Conservation (phyloP, 64 coral and sea anemone genomes). For the Pocillopora damicornis region DNA sequence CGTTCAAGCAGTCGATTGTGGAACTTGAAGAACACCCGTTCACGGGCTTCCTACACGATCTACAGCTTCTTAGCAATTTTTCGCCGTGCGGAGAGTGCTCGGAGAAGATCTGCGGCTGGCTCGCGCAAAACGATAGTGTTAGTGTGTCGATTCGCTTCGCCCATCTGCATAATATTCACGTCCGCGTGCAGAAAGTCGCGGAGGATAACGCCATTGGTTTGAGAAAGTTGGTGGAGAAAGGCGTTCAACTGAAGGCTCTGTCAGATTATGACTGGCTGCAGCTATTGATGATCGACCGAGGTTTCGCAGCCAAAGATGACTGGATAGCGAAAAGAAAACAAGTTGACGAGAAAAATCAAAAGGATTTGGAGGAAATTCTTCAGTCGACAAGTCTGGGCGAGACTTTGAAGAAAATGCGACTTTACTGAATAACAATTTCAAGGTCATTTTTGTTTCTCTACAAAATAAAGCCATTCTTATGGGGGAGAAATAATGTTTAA, state of each 20-base stretch:
- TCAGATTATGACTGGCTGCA: conserved; percentile 48
- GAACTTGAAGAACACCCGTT: conserved; percentile 1
- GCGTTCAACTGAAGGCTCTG: not conserved
- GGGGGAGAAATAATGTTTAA: not conserved
- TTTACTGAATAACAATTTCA: not conserved
- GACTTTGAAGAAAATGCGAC: conserved; percentile 23
- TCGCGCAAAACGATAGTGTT: conserved; percentile 22
- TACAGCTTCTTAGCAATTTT: conserved; percentile 23
- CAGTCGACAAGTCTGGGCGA: conserved; percentile 29
- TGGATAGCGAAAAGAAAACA: conserved; percentile 50
- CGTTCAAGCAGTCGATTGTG: not conserved
- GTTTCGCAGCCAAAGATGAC: conserved; percentile 41
- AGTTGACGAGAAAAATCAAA: conserved; percentile 38
- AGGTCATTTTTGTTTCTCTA: not conserved
- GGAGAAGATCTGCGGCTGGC: conserved; percentile 28
- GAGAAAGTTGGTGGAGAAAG: conserved; percentile 29
- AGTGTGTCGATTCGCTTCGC: conserved; percentile 42
- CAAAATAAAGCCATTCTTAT: not conserved
- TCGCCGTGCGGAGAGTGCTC: conserved; percentile 23
- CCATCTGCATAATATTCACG: conserved; percentile 39
- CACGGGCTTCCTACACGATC: not conserved
- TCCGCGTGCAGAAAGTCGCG: conserved; percentile 22
- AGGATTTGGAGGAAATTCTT: conserved; percentile 36
- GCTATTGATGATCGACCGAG: conserved; percentile 41
- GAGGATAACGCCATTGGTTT: conserved; percentile 30